These are phyloP conservation scores for Micromesistius poutassou DNA, from an alignment of 2,797 vertebrate genomes.

Conservation along the genomic window DNA sequence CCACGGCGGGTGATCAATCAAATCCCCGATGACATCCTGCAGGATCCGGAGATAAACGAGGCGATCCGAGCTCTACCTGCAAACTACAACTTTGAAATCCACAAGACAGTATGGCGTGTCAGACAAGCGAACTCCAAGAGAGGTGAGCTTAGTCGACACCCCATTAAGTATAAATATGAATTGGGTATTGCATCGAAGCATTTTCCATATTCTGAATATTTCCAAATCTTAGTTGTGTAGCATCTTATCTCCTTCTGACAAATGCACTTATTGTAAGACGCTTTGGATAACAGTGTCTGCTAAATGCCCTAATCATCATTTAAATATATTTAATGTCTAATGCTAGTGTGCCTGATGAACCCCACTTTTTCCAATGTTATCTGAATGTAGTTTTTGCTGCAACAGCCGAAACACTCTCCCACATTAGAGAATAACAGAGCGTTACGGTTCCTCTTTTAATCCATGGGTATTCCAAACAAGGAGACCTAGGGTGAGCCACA, in stretches of 20 bases:
- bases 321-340: not conserved
- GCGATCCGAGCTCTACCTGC: slow-evolving; percentile 78
- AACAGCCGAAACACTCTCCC: not conserved
- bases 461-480: not conserved
- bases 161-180: not conserved
- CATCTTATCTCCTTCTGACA: too few species aligned
- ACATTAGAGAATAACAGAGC: not conserved
- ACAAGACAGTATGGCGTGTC: slow-evolving; percentile 93
- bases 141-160: slow-evolving; percentile 72
- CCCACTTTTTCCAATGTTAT: not conserved
- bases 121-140: slow-evolving; percentile 83
- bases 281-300: too few species aligned
- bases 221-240: too few species aligned
- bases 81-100: slow-evolving; percentile 98
- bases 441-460: not conserved
- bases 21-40: slow-evolving; percentile 88
- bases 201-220: not conserved
- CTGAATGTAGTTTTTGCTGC: not conserved
- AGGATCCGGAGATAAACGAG: slow-evolving; percentile 76
- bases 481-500: not conserved
- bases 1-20: slow-evolving; percentile 81
- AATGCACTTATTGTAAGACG: too few species aligned
- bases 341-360: not conserved
- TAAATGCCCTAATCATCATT: not conserved
- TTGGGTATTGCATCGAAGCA: not conserved